Evolutionary conservation across 2,797 vertebrate genomes (phyloP), one percentile per base, ranked within the genome.

Genomic region (Typhlichthys eigenmanni): DNA sequence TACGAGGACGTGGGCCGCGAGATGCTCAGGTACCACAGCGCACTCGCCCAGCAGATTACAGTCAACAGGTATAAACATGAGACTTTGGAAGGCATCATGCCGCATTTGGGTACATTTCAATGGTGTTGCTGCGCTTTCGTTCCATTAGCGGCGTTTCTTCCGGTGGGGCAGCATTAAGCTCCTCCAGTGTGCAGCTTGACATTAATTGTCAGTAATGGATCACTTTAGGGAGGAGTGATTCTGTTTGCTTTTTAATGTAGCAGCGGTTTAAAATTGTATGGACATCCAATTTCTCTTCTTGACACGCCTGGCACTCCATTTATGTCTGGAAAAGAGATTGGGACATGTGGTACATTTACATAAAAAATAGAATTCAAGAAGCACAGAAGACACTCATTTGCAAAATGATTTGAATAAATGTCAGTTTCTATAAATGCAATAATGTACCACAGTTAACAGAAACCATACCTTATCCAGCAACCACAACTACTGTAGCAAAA

Each of bases 1-100:
- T 96, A 96, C 0, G 95, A 94, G 57, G 95, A 93, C n/a, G 94
- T 95, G 1, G 96, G 95, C 19, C 96, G 94, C 52, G 96, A 96
- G 69, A 97, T 87, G 47, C 97, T 98, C 81, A 99, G 73, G 82
- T 98, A 99, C 97, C 97, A 99, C 60, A 99, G 93, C 82, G 95
- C 96, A 0, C 97, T 97, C 58, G 96, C 97, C 96, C 96, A 99
- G 79, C 97, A 98, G 82, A 99, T 93, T 58, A 98, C 96, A 34
- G 97, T 99, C 93, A 99, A 83, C 78, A 98, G 82, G 19, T 99
- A 99, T 5, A 98, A 91, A 84, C 97, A 99, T 62, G 97, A 99
- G 69, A 98, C 96, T 83, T 98, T 99, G 66, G 96, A 98, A 93
- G 96, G 94, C 96, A 98, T 98, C 92, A 92, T 96, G 93, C 89